Conservation (phyloP, 2,888 invertebrate species). For the Panzeria rudis region DNA sequence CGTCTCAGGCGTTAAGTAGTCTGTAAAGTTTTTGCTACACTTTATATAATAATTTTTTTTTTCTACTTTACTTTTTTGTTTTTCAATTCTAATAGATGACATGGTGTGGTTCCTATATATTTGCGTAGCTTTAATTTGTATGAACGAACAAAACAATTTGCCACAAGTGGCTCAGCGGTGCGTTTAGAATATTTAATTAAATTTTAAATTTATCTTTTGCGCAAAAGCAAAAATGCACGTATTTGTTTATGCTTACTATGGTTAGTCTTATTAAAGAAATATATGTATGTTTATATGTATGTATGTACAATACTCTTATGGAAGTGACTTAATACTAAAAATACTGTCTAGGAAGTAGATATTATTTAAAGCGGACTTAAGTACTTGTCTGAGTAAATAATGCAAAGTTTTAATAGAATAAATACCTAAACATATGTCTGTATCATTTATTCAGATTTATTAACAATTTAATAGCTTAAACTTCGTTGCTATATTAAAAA, state of each 20-base stretch:
- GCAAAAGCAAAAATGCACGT: conserved; percentile 8
- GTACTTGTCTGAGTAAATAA: neutral
- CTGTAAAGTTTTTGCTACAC: conserved; percentile 67
- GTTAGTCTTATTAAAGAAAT: conserved; percentile 1
- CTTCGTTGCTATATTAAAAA: too few relatives aligned
- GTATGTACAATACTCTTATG: neutral
- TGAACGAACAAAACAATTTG: conserved; percentile 66
- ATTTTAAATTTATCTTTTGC: conserved; percentile 56
- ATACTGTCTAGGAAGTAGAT: neutral
- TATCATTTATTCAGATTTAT: neutral
- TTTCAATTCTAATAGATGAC: conserved; percentile 57
- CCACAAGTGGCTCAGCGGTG: conserved; percentile 72
- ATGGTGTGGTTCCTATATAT: conserved; percentile 64
- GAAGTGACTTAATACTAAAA: neutral
- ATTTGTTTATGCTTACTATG: neutral
- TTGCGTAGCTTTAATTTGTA: conserved; percentile 51
- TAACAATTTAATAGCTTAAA: neutral
- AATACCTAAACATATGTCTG: neutral
- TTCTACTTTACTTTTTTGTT: conserved; percentile 4
- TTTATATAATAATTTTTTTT: conserved; percentile 38
- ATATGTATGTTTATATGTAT: neutral
- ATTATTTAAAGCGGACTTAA: neutral
- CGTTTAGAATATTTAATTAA: conserved; percentile 73
- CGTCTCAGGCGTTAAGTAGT: conserved; percentile 72
- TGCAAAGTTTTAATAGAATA: neutral